Conservation (phyloP, 2,113 vertebrate species). For the Chascanopsetta lugubris region DNA sequence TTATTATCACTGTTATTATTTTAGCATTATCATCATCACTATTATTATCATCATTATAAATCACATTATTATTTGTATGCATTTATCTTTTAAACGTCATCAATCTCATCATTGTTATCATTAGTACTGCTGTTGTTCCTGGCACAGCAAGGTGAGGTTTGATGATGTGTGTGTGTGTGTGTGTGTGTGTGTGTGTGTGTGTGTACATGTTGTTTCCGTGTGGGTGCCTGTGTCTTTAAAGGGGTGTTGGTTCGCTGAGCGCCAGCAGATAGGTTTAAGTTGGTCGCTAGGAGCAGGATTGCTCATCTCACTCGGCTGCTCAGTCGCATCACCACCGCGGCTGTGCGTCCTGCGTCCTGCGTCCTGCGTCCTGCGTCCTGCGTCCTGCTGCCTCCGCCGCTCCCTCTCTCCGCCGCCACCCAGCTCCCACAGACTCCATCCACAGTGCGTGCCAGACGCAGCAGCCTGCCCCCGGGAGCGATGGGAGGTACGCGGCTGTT, state of each 20-base stretch:
- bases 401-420: not conserved
- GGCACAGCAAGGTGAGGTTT: too few species aligned
- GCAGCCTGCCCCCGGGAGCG: constrained; percentile 30
- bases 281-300: constrained; percentile 50
- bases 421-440: too few species aligned
- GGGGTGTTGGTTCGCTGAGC: constrained; percentile 72
- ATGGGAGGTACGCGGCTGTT: constrained; percentile 76
- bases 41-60: too few species aligned
- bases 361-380: too few species aligned
- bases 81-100: too few species aligned
- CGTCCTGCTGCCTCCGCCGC: too few species aligned
- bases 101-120: too few species aligned
- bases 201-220: not conserved
- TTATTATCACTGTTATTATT: too few species aligned
- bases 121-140: too few species aligned
- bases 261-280: constrained; percentile 68
- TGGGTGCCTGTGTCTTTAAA: constrained; percentile 76
- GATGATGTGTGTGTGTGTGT: not conserved
- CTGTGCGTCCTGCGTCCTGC: not conserved
- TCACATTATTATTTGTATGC: too few species aligned
- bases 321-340: not conserved
- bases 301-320: constrained; percentile 31
- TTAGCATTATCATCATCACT: too few species aligned
- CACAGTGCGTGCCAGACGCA: constrained; percentile 25
- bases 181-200: not conserved